Evolutionary conservation across 2,113 vertebrate genomes (phyloP).

Genomic region (Cyrtonyx montezumae): DNA sequence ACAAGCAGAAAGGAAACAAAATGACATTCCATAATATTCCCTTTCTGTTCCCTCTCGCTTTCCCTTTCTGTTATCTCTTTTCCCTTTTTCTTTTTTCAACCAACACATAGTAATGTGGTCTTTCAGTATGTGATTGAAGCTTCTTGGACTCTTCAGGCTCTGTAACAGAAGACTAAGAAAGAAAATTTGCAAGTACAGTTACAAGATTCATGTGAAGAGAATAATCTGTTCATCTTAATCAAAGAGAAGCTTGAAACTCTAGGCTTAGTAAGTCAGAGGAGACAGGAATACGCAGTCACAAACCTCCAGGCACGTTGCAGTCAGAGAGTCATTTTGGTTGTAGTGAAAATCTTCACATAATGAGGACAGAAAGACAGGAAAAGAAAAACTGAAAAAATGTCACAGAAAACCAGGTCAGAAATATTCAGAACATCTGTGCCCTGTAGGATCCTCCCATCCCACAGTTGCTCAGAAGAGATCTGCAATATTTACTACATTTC

Average conservation of each 20-base stretch:
- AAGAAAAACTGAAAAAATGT: not conserved
- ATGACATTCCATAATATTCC: not conserved
- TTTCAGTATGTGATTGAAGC: not conserved
- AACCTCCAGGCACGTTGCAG: not conserved
- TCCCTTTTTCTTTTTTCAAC: fast-evolving
- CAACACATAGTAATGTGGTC: not conserved
- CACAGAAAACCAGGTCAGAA: not conserved
- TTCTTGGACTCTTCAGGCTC: not conserved
- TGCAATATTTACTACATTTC: not conserved
- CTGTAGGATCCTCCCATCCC: not conserved
- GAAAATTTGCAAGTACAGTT: not conserved
- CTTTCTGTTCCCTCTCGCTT: not conserved
- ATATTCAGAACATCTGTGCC: not conserved
- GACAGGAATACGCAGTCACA: not conserved
- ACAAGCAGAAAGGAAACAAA: not conserved
- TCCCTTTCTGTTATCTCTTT: not conserved
- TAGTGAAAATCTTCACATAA: not conserved
- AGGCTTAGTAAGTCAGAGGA: not conserved
- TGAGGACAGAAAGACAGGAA: not conserved
- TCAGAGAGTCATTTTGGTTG: not conserved
- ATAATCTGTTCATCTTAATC: not conserved
- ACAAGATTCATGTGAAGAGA: not conserved
- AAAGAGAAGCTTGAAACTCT: not conserved
- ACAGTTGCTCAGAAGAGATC: not conserved
- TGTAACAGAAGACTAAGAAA: not conserved